Base-by-base conservation (phyloP, 2,113 vertebrate species). In the Hipposideros armiger region DNA sequence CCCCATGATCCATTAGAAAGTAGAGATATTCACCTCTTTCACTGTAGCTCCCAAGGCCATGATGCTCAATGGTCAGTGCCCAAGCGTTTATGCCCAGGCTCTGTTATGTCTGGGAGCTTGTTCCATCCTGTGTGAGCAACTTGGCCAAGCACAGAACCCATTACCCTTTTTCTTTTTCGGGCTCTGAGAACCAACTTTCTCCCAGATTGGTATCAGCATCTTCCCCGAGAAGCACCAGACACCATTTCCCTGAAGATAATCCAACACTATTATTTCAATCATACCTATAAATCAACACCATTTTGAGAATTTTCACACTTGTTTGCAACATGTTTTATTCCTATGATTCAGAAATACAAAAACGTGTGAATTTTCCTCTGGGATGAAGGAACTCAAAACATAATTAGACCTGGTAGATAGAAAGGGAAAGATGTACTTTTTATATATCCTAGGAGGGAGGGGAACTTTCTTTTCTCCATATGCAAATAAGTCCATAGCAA, bases 401-500 rank as follows among this genome's bases (percentile, higher is more conserved):
- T 72, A 50, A 76, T 52, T 88, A 85, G 22, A 72, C 15, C 2
- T 54, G 58, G 30, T 66, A 67, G 24, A 26, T 26, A 7, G 56
- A 91, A 94, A 7, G 11, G 5, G 4, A 74, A n/a, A 84, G 11
- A 80, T 47, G 4, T 70, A 20, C 32, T 36, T 82, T 82, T 77
- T 42, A 22, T 66, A 91, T 3, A 54, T 66, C 1, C 20, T 74
- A 87, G 70, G 47, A 78, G 47, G 4, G 78, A 40, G 13, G 7
- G 11, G 6, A 24, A 47, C 3, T 1, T 87, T 95, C 83, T 64
- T 50, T 54, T 7, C 52, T 52, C 91, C n/a, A 42, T 74, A 91
- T 96, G 64, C 16, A 80, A 93, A 86, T 95, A 62, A 92, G 14
- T 84, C 13, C 6, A 84, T 47, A 90, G 28, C 20, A 87, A 92